Base-by-base conservation (phyloP, 2,797 vertebrate genomes). In the Aplochiton taeniatus region DNA sequence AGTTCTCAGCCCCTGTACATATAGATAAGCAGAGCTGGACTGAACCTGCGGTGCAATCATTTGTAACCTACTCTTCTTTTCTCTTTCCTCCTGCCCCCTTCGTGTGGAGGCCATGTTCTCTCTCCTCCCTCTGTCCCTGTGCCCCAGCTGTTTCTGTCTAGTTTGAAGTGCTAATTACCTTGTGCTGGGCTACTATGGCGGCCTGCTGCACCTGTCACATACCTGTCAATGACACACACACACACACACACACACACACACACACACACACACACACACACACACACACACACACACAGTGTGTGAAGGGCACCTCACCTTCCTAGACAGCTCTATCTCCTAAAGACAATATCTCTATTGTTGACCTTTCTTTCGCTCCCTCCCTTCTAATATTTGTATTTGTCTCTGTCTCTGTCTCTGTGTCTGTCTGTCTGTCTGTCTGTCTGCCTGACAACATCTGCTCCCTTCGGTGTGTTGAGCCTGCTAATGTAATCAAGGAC, bases 101-200 rank as follows among this genome's bases (percentile, higher is more conserved):
- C 16, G 66, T 13, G 9, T 50, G 6, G 9, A 43, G 44, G 41
- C 13, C 52, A 11, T 53, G 3, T 0, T 44, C 44, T 61, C 65
- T 60, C 47, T 9, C 41, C 20, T 63, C 18, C 48, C 73, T n/a
- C n/a, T n/a, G 61, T 50, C 44, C 57, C 7, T 16, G 61, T 11
- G 59, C 45, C 49, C 67, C 57, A 67, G 53, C 68, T 70, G 70
- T 11, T 50, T 48, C 16, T 49, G 9, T 62, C 41, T 42, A 54
- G 53, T 58, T 77, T 74, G 41, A 59, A 69, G 64, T 42, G 31
- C 53, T 69, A 69, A 75, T 70, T 52, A 59, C 19, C 56, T 14
- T 53, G 31, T 41, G 3, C 42, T 19, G 0, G 4, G 45, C 19
- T 57, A 17, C 43, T 53, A 54, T 16, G 44, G 20, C n/a, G 20